These are phyloP conservation scores for Nemapogon koenigi DNA, from an alignment of 2,888 invertebrate genomes.

Conservation along the genomic window DNA sequence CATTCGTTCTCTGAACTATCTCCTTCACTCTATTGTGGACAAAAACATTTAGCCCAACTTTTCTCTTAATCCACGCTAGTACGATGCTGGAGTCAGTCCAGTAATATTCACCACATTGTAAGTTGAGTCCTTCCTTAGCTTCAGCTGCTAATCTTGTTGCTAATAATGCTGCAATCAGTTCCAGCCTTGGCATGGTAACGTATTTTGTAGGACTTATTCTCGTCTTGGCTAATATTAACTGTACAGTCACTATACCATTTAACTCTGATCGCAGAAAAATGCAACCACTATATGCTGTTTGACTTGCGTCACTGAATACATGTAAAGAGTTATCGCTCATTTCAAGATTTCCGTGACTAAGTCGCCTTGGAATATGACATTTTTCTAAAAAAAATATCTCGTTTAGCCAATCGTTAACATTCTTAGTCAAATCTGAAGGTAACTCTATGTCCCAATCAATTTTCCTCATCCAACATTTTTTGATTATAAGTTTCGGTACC, in stretches of 20 bases:
- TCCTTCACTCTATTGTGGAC: slow-evolving; percentile 11
- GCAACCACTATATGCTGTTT: slow-evolving; percentile 5
- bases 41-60: slow-evolving; percentile 3
- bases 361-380: slow-evolving; percentile 1
- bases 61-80: slow-evolving; percentile 3
- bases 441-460: slow-evolving; percentile 13
- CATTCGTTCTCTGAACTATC: slow-evolving; percentile 1
- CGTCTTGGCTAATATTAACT: slow-evolving; percentile 3
- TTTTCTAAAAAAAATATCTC: neutral
- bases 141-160: neutral
- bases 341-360: neutral
- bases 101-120: too few relatives aligned
- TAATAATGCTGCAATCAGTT: slow-evolving; percentile 6
- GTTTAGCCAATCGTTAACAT: neutral
- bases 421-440: neutral
- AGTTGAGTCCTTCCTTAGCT: too few relatives aligned
- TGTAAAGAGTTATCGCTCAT: slow-evolving; percentile 1
- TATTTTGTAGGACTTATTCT: slow-evolving; percentile 4
- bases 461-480: slow-evolving; percentile 12
- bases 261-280: slow-evolving; percentile 2
- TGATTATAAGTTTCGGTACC: slow-evolving; percentile 14
- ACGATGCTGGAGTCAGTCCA: slow-evolving; percentile 4
- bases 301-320: slow-evolving; percentile 7
- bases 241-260: neutral
- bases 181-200: slow-evolving; percentile 3